These are phyloP conservation scores for Malachius bipustulatus DNA, from an alignment of 2,888 invertebrate genomes.

Conservation along the genomic window DNA sequence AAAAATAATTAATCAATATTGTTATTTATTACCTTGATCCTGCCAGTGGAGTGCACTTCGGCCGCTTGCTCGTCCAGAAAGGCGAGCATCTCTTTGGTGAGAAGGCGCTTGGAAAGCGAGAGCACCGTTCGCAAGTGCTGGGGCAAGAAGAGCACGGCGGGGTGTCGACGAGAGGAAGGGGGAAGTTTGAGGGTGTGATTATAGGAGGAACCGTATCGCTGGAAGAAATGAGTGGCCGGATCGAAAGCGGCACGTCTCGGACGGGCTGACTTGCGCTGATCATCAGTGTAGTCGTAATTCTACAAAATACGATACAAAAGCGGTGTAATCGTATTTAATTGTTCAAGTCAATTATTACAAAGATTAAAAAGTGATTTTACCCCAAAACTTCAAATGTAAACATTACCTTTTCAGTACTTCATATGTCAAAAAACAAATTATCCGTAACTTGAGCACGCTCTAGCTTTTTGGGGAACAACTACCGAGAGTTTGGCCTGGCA, in stretches of 20 bases:
- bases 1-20: too few species aligned
- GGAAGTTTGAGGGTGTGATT: conserved; percentile 75
- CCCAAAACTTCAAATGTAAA: too few species aligned
- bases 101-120: conserved; percentile 67
- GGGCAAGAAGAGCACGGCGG: conserved; percentile 55
- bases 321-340: too few species aligned
- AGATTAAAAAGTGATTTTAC: too few species aligned
- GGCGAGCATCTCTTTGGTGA: conserved; percentile 66
- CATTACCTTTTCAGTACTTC: too few species aligned
- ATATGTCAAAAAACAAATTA: too few species aligned
- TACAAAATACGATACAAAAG: not conserved
- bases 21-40: too few species aligned
- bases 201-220: conserved; percentile 86
- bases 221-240: conserved; percentile 77
- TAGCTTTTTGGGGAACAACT: too few species aligned
- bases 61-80: conserved; percentile 75
- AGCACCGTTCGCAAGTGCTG: conserved; percentile 71
- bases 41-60: conserved; percentile 62
- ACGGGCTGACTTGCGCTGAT: not conserved
- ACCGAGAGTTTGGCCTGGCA: too few species aligned
- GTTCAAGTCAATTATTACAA: too few species aligned
- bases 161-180: conserved; percentile 56
- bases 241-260: conserved; percentile 56
- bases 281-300: not conserved
- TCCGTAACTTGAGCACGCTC: too few species aligned